Evolutionary conservation across 2,113 vertebrate species (phyloP).

Genomic region (Cettia cetti): DNA sequence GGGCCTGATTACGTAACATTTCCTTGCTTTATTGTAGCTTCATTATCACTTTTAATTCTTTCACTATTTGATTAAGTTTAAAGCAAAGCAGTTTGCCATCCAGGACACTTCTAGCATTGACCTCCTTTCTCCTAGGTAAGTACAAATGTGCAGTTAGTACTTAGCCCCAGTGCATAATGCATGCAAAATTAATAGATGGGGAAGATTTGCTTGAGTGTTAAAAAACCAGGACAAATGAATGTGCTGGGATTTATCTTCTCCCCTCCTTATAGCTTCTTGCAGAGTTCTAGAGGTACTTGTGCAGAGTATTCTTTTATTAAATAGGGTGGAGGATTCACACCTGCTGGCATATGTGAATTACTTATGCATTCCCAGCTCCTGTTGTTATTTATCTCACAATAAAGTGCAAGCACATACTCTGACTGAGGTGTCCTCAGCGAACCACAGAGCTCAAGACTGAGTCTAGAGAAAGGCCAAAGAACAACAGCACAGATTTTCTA

Average conservation of each 20-base stretch:
- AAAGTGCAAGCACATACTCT: neutral
- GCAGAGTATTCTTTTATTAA: neutral
- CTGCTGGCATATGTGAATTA: neutral
- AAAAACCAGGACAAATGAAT: neutral
- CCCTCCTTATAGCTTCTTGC: neutral
- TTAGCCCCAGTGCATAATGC: neutral
- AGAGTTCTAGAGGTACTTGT: neutral
- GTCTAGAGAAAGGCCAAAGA: neutral
- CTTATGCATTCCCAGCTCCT: neutral
- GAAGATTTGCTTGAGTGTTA: neutral
- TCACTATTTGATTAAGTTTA: neutral
- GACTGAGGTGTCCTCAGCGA: neutral
- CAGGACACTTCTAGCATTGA: neutral
- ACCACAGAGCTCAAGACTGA: neutral
- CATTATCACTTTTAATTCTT: constrained; percentile 12
- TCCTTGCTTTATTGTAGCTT: neutral
- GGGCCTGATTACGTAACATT: neutral
- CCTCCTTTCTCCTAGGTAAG: neutral
- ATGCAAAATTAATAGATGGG: constrained; percentile 15
- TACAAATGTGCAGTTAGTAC: neutral
- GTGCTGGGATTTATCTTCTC: neutral
- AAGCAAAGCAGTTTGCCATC: neutral
- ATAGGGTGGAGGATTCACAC: neutral
- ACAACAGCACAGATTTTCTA: neutral
- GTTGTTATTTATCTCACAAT: neutral